Percentiles rank a stretch among this genome's conserved stretches.
These are phyloP conservation scores for Eristalinus sepulchralis DNA, from an alignment of 2,888 invertebrate species.

Conservation along the genomic window DNA sequence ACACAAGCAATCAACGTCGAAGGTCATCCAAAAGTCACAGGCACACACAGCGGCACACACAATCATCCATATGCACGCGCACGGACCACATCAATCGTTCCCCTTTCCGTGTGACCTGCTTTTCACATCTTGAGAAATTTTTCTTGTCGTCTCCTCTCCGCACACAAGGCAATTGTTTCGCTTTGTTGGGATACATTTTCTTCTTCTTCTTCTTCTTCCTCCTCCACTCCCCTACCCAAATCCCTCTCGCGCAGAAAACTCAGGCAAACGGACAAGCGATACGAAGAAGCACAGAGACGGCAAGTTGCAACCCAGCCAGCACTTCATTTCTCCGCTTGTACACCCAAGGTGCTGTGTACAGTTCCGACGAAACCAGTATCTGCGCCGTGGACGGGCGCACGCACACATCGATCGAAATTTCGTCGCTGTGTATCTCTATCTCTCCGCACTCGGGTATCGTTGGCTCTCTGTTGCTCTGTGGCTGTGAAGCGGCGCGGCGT, in stretches of 20 bases:
- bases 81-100: background rate
- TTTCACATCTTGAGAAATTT: background rate
- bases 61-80: no score
- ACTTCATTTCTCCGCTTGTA: background rate
- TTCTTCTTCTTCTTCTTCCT: background rate
- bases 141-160: background rate
- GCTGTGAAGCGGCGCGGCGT: background rate
- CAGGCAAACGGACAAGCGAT: background rate
- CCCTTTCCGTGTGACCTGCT: background rate
- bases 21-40: background rate
- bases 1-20: background rate
- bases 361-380: slow-evolving; percentile 56
- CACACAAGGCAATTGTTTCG: background rate
- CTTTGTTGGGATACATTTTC: background rate
- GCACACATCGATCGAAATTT: background rate
- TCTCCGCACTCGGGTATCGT: background rate
- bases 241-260: background rate
- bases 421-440: background rate
- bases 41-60: background rate
- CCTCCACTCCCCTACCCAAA: background rate
- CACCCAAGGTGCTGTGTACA: slow-evolving; percentile 55
- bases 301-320: slow-evolving; percentile 24
- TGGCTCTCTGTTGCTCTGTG: background rate
- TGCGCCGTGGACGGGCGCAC: background rate
- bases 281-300: background rate